These are phyloP conservation scores for Actinemys pallida DNA, from an alignment of 2,113 vertebrate genomes.

Conservation along the genomic window DNA sequence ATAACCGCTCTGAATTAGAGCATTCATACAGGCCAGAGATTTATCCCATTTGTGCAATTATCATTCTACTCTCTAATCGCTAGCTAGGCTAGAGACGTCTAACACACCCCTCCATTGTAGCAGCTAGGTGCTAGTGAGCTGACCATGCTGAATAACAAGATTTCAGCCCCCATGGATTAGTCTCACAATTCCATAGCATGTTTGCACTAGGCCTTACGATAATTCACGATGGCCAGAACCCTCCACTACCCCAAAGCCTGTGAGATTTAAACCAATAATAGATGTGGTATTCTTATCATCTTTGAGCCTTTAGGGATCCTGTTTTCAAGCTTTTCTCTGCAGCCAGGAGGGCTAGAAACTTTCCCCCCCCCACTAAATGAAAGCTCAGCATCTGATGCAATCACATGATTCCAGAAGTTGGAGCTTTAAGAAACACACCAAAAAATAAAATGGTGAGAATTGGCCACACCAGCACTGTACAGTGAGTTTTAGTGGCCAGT, in stretches of 20 bases:
- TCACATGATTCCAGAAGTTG: not conserved
- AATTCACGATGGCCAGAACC: accelerated
- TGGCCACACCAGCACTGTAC: not conserved
- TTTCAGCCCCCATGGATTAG: conserved; percentile 6
- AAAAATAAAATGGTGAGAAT: not conserved
- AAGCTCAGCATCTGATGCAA: not conserved
- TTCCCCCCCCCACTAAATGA: not conserved
- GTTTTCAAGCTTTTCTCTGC: not conserved
- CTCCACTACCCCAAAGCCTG: not conserved
- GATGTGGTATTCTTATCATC: not conserved
- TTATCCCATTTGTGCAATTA: not conserved
- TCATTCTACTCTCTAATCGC: conserved; percentile 43
- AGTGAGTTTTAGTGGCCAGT: not conserved
- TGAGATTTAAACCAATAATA: not conserved
- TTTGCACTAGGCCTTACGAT: not conserved
- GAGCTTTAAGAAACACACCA: not conserved
- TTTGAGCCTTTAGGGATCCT: not conserved
- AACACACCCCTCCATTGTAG: not conserved
- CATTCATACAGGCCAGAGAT: not conserved
- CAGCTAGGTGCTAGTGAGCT: conserved; percentile 58
- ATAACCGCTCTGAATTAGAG: not conserved
- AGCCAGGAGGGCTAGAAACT: not conserved
- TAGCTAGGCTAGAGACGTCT: conserved; percentile 49
- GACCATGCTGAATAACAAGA: conserved; percentile 51
- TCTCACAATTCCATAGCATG: not conserved